Evolutionary conservation across 2,797 vertebrate genomes (phyloP), one percentile per base, ranked within the genome.

Genomic region (Hypotaenidia philippensis): DNA sequence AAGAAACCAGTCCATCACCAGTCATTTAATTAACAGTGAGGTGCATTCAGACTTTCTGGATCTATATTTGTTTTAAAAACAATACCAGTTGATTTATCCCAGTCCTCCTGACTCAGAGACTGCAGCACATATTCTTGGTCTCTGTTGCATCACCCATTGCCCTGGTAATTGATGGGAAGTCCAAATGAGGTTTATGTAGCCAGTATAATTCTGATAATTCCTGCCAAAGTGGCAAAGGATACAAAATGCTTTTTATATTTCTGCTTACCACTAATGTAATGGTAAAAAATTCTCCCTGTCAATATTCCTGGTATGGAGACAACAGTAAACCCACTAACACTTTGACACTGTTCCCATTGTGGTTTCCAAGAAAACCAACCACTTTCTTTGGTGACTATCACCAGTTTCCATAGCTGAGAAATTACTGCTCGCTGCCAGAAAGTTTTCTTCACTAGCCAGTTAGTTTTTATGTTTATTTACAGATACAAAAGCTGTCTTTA

Each of bases 391-490:
- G 53, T n/a, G n/a, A 61, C 22, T 57, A 71, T 56, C 47, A 40
- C 10, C 81, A 45, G 19, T 82, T 92, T 83, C 61, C 15, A 38
- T 44, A 65, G 44, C 77, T 79, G 45, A 88, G 27, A 93, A 92
- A 86, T 68, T 66, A 41, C 26, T 70, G 40, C 20, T 93, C n/a
- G 13, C 41, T 83, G 72, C 83, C 83, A 85, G 66, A 40, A 87
- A 26, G 8, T 71, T 93, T 85, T 69, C 68, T 81, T 87, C 25
- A 13, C 38, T n/a, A 76, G 34, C 25, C 6, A 29, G 59, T 72
- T 89, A 72, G 49, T 19, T 83, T 91, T 91, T 84, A 66, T 69
- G 87, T 44, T 91, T 87, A 44, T 44, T 74, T 41, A 29, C 5
- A 53, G 16, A 27, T 92, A 13, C 36, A 90, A 83, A 95, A 63